A percentile compares a stretch with the other conserved stretches of the same genome.
phyloP scores from a whole-genome alignment of 2,797 vertebrate genomes.

The Tragelaphus eurycerus region DNA sequence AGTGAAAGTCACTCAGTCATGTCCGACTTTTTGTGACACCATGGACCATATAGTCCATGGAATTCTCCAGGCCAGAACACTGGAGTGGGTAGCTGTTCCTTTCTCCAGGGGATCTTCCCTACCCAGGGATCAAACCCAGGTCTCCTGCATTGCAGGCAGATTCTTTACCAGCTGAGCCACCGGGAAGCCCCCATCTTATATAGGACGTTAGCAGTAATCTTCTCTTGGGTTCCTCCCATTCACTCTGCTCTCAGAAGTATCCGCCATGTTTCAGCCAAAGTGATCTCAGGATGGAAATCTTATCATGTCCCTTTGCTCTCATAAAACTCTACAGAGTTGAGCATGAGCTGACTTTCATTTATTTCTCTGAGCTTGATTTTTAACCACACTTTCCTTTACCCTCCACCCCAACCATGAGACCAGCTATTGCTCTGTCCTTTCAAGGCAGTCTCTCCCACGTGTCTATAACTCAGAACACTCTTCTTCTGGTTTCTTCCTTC shows the following conservation, averaged over 20 bases:
- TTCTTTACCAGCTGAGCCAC: not conserved
- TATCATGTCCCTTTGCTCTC: not conserved
- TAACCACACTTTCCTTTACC: not conserved
- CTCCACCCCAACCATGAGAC: not conserved
- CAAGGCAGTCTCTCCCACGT: too few relatives aligned
- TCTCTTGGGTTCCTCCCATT: not conserved
- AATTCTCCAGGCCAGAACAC: not conserved
- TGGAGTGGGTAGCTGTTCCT: not conserved
- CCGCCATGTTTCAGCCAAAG: not conserved
- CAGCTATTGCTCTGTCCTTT: not conserved
- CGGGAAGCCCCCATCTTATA: not conserved
- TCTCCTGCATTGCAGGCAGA: not conserved
- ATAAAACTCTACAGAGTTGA: not conserved
- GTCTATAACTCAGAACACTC: not conserved
- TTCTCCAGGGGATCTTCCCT: not conserved
- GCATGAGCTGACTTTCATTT: not conserved
- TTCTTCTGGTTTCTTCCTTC: not conserved
- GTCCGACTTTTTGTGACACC: not conserved
- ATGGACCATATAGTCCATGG: not conserved
- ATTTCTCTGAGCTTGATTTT: not conserved
- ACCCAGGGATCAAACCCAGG: not conserved
- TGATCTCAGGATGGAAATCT: not conserved
- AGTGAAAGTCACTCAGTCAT: not conserved
- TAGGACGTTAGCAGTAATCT: not conserved
- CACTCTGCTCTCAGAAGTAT: not conserved